Base-by-base conservation (phyloP, 2,113 vertebrate genomes). In the Hippoglossus stenolepis region DNA sequence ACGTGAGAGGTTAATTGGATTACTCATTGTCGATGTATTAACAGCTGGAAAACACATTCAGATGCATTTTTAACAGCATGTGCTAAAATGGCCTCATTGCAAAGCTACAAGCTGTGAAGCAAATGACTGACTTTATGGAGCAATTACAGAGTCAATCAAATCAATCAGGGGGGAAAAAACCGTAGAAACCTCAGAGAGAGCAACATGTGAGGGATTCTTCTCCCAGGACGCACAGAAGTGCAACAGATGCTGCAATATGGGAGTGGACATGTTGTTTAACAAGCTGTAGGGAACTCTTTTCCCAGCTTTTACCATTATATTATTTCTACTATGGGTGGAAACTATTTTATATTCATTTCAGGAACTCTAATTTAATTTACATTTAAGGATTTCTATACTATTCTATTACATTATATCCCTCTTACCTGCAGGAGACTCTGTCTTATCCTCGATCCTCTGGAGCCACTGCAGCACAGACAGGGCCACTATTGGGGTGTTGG, bases 381-480 rank as follows among this genome's bases (percentile, higher is more conserved):
- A 31, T 31, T 31, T 38, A 38, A 38, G 35, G 35, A 14, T 4
- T 17, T 17, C 45, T 14, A 12, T 47, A 4, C 11, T 47, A 47
- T 51, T 51, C 3, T 51, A 51, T 20, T n/a, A 23, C 12, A 9
- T 38, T 7, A 12, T 8, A 43, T 43, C n/a, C n/a, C 61, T 91
- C 93, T 95, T 92, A 98, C 98, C 95, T 92, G 94, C 95, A 38
- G 93, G 94, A 65, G 90, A 73, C 84, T 97, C 96, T 5, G 85
- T 70, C 43, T 95, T 92, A 0, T 86, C 92, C 85, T 96, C 91
- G 0, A 97, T 78, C 69, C 85, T 94, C 83, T 95, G 90, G 78
- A 98, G 88, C 98, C 98, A 99, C 62, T 80, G 83, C 28, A 96
- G 89, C 75, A 99, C 51, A 54, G 92, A 94, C 4, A 43, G 21